Evolutionary conservation across 2,888 invertebrate species (phyloP), one percentile per base, ranked within the genome.

Genomic region (Euclidia mi): DNA sequence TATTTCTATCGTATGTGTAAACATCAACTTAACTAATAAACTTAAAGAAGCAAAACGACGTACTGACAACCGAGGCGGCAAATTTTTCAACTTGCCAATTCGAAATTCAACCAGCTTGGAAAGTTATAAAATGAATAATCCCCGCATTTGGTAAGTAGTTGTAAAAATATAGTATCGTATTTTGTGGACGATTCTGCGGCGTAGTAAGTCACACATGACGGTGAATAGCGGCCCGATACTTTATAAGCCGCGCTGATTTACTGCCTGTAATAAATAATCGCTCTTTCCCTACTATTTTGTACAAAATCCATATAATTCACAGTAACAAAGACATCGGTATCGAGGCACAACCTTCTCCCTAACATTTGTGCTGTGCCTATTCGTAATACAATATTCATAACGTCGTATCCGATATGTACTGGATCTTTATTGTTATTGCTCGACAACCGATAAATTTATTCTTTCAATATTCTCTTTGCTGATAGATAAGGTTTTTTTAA

Each of bases 211-310:
- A 71, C 59, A 73, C 56, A 56, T 71, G 60, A 45, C 61, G 20
- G 45, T 71, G 72, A 71, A 71, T 71, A 63, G 69, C 44, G 65
- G 73, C 68, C 75, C 85, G 82, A 85, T 86, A 89, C 85, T 87
- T 88, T 89, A 87, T 85, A 82, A 84, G 80, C 81, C 59, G 62
- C 64, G 59, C 66, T 86, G 90, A 90, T 90, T 89, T 90, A 91
- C 81, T 67, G 74, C 78, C 49, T 57, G 67, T 75, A 78, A 85
- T 91, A 91, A 90, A 90, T 90, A 89, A 80, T 82, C 72, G 74
- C 76, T 76, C 71, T 81, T 81, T 78, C 75, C 70, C 80, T 78
- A 83, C 80, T 82, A 82, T 84, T 79, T 78, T 79, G 77, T 78
- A 81, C 81, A 77, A 79, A 81, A 78, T 82, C 79, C 78, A 73